A percentile compares a stretch with the other conserved stretches of the same genome.
Conservation (phyloP, 2,797 vertebrate species). For the Meriones psammophilus region DNA sequence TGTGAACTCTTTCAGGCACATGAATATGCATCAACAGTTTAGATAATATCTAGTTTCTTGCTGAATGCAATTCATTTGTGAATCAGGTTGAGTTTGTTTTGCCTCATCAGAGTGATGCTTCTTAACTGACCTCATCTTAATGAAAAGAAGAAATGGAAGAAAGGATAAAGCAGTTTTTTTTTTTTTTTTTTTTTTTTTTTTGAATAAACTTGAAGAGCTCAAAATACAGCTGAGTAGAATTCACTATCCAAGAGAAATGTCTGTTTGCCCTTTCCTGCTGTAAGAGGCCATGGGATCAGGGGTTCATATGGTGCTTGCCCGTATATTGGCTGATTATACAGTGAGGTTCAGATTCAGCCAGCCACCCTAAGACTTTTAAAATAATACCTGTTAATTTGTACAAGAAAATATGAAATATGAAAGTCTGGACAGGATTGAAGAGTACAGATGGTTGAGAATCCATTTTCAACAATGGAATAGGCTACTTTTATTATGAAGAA, state of each 20-base stretch:
- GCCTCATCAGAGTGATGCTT: background rate
- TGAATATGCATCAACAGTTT: background rate
- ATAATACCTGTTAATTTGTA: background rate
- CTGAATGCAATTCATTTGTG: background rate
- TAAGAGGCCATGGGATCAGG: accelerated
- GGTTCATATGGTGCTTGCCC: accelerated
- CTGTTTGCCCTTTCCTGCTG: background rate
- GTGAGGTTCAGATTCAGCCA: no score
- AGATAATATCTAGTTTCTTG: background rate
- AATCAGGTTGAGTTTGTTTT: background rate
- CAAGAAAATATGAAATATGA: no score
- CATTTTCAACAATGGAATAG: background rate
- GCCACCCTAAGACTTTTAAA: background rate
- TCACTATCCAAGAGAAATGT: no score
- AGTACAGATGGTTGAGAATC: no score
- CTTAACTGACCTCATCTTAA: background rate
- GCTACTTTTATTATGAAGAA: background rate
- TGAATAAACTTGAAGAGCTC: background rate
- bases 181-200: background rate
- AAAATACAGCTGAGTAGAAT: background rate
- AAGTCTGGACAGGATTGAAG: no score
- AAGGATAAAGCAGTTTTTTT: no score
- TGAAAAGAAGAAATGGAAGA: background rate
- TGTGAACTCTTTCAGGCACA: background rate
- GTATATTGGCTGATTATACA: background rate